Evolutionary conservation across 2,113 vertebrate species (phyloP), one percentile per base, ranked within the genome.

Genomic region (Mesembrinibis cayennensis): DNA sequence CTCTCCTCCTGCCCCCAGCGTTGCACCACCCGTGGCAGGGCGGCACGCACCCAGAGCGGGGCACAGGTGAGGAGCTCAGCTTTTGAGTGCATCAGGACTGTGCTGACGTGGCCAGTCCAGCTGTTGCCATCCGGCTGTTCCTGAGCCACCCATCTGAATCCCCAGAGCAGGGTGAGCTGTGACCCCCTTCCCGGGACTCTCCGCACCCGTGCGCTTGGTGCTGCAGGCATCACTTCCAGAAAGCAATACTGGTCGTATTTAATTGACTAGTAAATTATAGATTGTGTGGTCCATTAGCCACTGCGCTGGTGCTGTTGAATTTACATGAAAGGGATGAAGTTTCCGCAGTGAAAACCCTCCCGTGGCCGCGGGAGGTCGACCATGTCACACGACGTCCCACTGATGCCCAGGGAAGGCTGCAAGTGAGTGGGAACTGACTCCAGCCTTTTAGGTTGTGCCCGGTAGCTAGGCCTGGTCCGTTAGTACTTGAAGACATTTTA

Each of bases 191-290:
- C 61, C 6, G 5, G 49, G 15, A 88, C 15, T 29, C 42, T 49
- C 34, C 2, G 2, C 16, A 17, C 3, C n/a, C 1, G 0, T 0
- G 1, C 0, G 0, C 52, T 72, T 1, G 0, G 34, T 14, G 12
- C 58, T 59, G 44, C 19, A 21, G 58, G 42, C 11, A 23, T 32
- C 50, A 2, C 11, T 53, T 25, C 56, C 63, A n/a, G 38, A 21
- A 58, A 50, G 44, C 26, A 45, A 42, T 25, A 16, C 29, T 12
- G n/a, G 6, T 72, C 1, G 1, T 50, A 29, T 38, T 89, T 47
- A 36, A 62, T 70, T 61, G 44, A 40, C 42, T 45, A 10, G 13
- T 59, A 14, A 79, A 71, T 47, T 49, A 74, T 2, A 58, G 55
- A 66, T 36, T 1, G 1, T 32, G 81, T 7, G 25, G 38, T 11